Evolutionary conservation across 2,113 vertebrate genomes (phyloP).

Genomic region (Corythornis cristatus): DNA sequence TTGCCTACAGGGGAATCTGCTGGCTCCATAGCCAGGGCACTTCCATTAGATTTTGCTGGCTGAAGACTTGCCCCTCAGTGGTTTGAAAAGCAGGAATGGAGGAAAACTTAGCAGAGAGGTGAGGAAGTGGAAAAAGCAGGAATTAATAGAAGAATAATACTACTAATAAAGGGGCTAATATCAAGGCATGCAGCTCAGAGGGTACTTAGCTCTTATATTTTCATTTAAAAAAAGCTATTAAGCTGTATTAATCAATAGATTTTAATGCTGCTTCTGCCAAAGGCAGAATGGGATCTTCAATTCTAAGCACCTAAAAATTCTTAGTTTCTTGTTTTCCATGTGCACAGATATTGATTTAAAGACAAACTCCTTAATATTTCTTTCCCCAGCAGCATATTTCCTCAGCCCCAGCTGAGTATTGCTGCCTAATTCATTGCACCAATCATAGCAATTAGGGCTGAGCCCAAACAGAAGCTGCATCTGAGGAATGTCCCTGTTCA

Average conservation of each 20-base stretch:
- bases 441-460: neutral
- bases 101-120: neutral
- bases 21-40: rapidly evolving
- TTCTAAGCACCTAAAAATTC: neutral
- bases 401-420: neutral
- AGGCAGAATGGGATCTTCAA: neutral
- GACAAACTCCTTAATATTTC: neutral
- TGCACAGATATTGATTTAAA: neutral
- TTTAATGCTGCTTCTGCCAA: neutral
- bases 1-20: neutral
- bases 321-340: neutral
- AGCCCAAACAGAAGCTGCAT: neutral
- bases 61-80: neutral
- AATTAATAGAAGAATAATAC: neutral
- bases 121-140: neutral
- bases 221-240: neutral
- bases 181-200: neutral
- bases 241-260: neutral
- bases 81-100: neutral
- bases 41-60: neutral
- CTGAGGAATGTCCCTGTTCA: neutral
- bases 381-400: neutral
- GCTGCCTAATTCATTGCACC: neutral
- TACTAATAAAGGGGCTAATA: neutral
- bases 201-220: neutral